phyloP scores from a whole-genome alignment of 2,888 invertebrate species.

The Bruchidius siliquastri region DNA sequence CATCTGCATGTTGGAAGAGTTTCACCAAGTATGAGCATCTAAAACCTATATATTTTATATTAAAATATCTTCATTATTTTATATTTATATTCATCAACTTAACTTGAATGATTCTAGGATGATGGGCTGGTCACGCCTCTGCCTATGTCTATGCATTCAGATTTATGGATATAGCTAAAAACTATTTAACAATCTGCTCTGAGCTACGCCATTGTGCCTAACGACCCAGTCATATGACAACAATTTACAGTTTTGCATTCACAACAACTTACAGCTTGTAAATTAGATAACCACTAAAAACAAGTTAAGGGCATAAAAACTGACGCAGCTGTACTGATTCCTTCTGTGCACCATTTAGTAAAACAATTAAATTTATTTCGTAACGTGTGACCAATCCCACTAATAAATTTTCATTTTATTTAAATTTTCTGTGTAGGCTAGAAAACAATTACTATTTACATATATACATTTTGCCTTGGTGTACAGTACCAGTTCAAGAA shows the following conservation, averaged over 20 bases:
- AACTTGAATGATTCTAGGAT: neutral
- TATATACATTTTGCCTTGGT: conserved; percentile 26
- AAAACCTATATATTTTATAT: no score
- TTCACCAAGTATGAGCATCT: no score
- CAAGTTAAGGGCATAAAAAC: neutral
- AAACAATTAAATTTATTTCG: conserved; percentile 27
- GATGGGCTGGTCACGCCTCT: neutral
- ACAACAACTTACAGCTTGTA: neutral
- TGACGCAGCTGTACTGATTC: neutral
- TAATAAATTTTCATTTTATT: conserved; percentile 39
- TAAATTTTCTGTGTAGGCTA: conserved; percentile 31
- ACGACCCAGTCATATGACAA: neutral
- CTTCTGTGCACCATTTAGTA: neutral
- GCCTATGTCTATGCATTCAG: neutral
- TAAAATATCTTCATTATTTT: no score
- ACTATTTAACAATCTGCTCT: neutral
- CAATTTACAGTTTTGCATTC: neutral
- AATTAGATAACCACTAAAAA: neutral
- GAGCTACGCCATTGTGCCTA: neutral
- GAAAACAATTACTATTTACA: conserved; percentile 28
- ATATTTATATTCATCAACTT: no score
- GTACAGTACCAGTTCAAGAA: conserved; percentile 23
- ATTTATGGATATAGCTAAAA: neutral
- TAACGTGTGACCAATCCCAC: conserved; percentile 33
- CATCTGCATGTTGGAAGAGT: no score